Conservation (phyloP, 2,113 vertebrate species). For the Corythaeola cristata region DNA sequence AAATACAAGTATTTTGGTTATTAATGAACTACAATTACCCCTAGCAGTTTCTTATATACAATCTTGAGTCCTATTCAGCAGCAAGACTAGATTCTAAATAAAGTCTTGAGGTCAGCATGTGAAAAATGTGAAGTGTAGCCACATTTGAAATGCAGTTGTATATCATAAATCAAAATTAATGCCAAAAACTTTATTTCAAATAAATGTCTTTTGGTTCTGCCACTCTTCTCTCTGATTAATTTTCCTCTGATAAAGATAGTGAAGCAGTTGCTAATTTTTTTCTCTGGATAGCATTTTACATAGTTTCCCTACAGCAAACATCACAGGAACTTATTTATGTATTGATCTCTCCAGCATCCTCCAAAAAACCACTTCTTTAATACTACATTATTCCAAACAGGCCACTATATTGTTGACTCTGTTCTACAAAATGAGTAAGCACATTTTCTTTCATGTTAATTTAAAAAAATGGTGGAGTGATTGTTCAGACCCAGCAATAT, state of each 20-base stretch:
- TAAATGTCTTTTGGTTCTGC: not conserved
- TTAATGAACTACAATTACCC: not conserved
- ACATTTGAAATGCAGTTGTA: not conserved
- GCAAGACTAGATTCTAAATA: constrained; percentile 1
- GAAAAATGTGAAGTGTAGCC: not conserved
- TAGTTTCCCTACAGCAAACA: not conserved
- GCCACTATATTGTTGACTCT: not conserved
- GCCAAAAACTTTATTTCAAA: not conserved
- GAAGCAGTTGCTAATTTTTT: not conserved
- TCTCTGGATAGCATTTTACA: not conserved
- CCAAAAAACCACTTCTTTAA: not conserved
- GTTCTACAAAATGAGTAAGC: not conserved
- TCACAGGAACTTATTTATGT: not conserved
- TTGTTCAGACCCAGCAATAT: not conserved
- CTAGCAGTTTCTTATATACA: not conserved
- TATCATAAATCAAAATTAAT: not conserved
- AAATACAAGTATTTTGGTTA: not conserved
- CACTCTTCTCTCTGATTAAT: not conserved
- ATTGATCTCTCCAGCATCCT: not conserved
- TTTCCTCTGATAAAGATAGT: not conserved
- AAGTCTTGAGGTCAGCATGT: not conserved
- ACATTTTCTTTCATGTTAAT: not conserved
- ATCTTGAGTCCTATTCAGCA: not conserved
- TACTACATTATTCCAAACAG: not conserved
- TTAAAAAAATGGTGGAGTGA: not conserved